A percentile compares a stretch with the other conserved stretches of the same genome.
phyloP scores from a whole-genome alignment of 2,888 invertebrate genomes.

The Morpho achilles region DNA sequence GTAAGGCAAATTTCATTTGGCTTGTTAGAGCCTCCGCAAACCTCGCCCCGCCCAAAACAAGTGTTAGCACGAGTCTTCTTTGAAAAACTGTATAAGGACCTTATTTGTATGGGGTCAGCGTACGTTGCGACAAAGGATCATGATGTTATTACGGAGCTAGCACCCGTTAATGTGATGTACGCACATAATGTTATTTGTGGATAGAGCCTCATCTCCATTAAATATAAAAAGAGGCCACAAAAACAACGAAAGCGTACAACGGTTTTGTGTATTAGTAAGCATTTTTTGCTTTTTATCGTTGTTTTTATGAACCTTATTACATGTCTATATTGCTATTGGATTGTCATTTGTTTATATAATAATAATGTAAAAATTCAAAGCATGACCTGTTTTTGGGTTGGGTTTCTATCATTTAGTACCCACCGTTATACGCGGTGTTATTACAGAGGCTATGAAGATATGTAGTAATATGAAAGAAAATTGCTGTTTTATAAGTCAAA shows the following conservation, averaged over 20 bases:
- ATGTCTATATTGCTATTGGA: conserved; percentile 3
- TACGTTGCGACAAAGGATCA: conserved; percentile 65
- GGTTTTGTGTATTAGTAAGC: neutral
- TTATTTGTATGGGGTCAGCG: conserved; percentile 76
- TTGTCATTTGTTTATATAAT: conserved; percentile 1
- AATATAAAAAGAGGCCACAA: conserved; percentile 23
- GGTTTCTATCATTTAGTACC: neutral
- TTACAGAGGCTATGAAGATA: neutral
- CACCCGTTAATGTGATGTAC: conserved; percentile 61
- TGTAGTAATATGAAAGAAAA: too few relatives aligned
- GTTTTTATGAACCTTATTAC: neutral
- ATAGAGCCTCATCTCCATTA: conserved; percentile 39
- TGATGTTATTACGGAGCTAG: conserved; percentile 66
- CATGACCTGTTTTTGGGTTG: conserved; percentile 4
- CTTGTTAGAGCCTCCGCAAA: conserved; percentile 50
- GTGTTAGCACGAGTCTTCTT: conserved; percentile 73
- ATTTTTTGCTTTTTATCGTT: conserved; percentile 1
- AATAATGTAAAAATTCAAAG: conserved; percentile 3
- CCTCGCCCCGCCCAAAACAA: conserved; percentile 61
- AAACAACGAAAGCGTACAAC: neutral
- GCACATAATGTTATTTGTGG: conserved; percentile 65
- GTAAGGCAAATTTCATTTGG: conserved; percentile 73
- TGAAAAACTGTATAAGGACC: conserved; percentile 73
- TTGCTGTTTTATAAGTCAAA: too few relatives aligned
- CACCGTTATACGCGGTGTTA: neutral